Percentiles rank a stretch among this genome's conserved stretches.
Conservation (phyloP, 2,888 invertebrate species). For the Fragum sueziense region DNA sequence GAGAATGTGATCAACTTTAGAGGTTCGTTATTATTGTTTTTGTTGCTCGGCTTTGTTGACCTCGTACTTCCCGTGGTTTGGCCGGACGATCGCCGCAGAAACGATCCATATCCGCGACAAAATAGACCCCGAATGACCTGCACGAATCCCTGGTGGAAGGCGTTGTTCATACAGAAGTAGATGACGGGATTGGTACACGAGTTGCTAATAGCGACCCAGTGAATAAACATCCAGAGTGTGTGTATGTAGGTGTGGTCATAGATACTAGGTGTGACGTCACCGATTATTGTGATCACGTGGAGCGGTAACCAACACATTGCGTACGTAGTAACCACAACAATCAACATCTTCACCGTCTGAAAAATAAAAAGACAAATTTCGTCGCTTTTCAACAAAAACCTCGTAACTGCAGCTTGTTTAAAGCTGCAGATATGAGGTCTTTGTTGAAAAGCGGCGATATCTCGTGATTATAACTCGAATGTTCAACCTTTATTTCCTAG, state of each 20-base stretch:
- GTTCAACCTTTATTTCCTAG: no score
- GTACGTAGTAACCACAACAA: slow-evolving; percentile 95
- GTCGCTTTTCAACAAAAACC: no score
- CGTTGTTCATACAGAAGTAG: slow-evolving; percentile 98
- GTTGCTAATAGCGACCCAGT: slow-evolving; percentile 95
- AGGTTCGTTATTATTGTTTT: slow-evolving; percentile 15
- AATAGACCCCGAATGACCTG: slow-evolving; percentile 19
- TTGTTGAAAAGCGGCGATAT: no score
- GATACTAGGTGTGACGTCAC: slow-evolving; percentile 64
- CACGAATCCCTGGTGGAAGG: slow-evolving; percentile 80
- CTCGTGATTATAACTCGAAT: no score
- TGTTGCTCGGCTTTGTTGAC: slow-evolving; percentile 23
- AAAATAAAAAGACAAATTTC: no score
- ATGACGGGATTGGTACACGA: slow-evolving; percentile 98
- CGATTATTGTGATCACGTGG: slow-evolving; percentile 93
- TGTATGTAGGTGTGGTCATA: slow-evolving; percentile 62
- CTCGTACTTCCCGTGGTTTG: slow-evolving; percentile 17
- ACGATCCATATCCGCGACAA: background rate
- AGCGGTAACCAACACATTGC: slow-evolving; percentile 97
- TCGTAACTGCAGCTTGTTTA: no score
- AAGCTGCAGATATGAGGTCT: no score
- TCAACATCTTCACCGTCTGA: slow-evolving; percentile 88
- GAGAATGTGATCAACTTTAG: slow-evolving; percentile 16
- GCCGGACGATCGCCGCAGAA: slow-evolving; percentile 8
- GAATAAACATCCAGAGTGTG: slow-evolving; percentile 83